Conservation (phyloP, 2,888 invertebrate genomes). For the Drosophila lacicola region DNA sequence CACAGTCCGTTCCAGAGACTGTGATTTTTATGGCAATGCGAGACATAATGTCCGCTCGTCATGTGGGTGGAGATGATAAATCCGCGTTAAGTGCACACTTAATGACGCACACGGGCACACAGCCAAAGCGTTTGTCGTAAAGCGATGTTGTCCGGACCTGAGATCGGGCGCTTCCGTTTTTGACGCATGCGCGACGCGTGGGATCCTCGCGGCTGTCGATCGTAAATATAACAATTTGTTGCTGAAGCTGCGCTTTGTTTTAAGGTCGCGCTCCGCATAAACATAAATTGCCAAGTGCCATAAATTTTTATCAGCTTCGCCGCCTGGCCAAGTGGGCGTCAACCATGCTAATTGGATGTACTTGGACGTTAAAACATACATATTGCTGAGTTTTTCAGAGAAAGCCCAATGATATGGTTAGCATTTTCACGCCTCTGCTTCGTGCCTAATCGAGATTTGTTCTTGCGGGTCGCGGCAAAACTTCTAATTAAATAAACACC, state of each 20-base stretch:
- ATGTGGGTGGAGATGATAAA: constrained; percentile 81
- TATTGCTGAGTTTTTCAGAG: background rate
- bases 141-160: background rate
- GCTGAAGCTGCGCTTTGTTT: constrained; percentile 46
- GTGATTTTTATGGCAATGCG: constrained; percentile 44
- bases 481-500: constrained; percentile 67
- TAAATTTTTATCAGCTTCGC: constrained; percentile 75
- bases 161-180: constrained; percentile 62
- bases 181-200: constrained; percentile 73
- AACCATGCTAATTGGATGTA: constrained; percentile 32
- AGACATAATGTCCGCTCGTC: constrained; percentile 18
- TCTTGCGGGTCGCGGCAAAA: constrained; percentile 29
- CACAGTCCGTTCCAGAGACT: constrained; percentile 6
- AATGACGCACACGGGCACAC: constrained; percentile 50
- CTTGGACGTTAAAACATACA: constrained; percentile 9
- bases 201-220: constrained; percentile 52
- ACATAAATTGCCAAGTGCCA: constrained; percentile 67
- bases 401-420: constrained; percentile 15
- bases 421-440: constrained; percentile 12
- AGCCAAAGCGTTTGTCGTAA: constrained; percentile 7
- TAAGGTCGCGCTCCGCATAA: constrained; percentile 27
- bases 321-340: constrained; percentile 19
- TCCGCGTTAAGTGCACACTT: constrained; percentile 81
- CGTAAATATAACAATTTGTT: constrained; percentile 80
- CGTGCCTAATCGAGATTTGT: constrained; percentile 5